phyloP scores from a whole-genome alignment of 2,113 vertebrate species.

The Gobio gobio region DNA sequence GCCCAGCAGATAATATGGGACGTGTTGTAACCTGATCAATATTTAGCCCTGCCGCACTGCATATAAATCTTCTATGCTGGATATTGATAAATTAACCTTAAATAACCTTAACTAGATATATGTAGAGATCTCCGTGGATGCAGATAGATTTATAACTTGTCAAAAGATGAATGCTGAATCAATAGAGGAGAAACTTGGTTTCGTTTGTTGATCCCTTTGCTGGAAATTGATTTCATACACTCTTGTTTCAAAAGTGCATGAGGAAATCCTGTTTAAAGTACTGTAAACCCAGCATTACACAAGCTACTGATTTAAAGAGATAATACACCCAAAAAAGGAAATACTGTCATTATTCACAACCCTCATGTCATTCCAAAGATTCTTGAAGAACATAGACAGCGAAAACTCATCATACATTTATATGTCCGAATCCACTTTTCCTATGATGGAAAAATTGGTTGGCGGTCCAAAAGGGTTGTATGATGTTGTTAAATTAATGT shows the following conservation, averaged over 20 bases:
- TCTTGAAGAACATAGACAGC: neutral
- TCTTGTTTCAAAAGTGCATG: neutral
- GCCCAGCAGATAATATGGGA: constrained; percentile 61
- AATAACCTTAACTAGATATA: constrained; percentile 40
- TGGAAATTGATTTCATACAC: neutral
- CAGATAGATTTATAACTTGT: constrained; percentile 29
- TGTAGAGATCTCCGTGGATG: neutral
- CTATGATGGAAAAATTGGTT: no score
- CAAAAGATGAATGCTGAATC: constrained; percentile 7
- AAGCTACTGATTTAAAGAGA: neutral
- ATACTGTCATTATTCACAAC: neutral
- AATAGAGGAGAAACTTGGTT: neutral
- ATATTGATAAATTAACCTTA: constrained; percentile 39
- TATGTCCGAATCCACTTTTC: no score
- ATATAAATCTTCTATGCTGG: constrained; percentile 18
- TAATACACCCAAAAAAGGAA: neutral
- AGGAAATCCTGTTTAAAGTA: constrained; percentile 1
- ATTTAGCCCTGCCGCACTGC: constrained; percentile 40
- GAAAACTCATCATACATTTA: neutral
- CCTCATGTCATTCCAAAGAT: no score
- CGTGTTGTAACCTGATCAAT: constrained; percentile 61
- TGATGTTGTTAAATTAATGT: no score
- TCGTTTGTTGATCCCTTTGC: constrained; percentile 17
- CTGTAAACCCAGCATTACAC: neutral
- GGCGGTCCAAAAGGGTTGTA: no score